These are phyloP conservation scores for Oopsacas minuta DNA, from an alignment of 37 sponge, comb jelly and placozoan species.

Conservation along the genomic window DNA sequence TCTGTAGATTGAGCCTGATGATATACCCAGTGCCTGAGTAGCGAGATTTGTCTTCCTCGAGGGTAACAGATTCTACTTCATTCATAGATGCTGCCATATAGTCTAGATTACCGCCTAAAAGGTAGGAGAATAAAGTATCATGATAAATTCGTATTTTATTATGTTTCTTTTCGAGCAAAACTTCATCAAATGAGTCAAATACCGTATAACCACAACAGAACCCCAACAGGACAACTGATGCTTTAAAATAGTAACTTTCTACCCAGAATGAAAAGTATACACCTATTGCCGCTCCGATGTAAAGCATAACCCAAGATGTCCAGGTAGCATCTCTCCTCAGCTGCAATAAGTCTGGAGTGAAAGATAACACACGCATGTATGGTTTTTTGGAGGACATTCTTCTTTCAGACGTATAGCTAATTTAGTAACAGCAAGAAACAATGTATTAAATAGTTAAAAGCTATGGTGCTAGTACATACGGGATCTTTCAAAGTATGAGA, in stretches of 20 bases:
- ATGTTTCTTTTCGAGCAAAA: background rate
- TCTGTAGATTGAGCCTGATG: background rate
- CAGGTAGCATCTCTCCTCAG: slow-evolving; percentile 1
- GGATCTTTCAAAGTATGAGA: too few species aligned
- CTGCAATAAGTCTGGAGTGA: background rate
- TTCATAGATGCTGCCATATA: background rate
- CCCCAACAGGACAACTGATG: background rate
- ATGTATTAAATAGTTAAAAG: too few species aligned
- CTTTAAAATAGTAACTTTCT: background rate
- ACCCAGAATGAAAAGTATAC: slow-evolving; percentile 7
- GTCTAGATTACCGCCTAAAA: background rate
- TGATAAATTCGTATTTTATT: background rate
- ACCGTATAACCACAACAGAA: background rate
- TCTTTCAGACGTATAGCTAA: too few species aligned
- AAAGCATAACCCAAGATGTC: background rate
- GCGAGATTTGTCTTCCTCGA: background rate
- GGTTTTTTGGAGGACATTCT: background rate
- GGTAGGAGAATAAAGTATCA: background rate
- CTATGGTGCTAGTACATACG: too few species aligned
- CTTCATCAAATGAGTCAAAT: slow-evolving; percentile 17
- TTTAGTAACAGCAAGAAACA: too few species aligned
- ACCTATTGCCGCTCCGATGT: background rate
- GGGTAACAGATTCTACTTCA: background rate
- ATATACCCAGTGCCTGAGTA: slow-evolving; percentile 7
- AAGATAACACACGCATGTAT: background rate